Evolutionary conservation across 2,888 invertebrate species (phyloP), one percentile per base, ranked within the genome.

Genomic region (Agrenia bidenticulata): DNA sequence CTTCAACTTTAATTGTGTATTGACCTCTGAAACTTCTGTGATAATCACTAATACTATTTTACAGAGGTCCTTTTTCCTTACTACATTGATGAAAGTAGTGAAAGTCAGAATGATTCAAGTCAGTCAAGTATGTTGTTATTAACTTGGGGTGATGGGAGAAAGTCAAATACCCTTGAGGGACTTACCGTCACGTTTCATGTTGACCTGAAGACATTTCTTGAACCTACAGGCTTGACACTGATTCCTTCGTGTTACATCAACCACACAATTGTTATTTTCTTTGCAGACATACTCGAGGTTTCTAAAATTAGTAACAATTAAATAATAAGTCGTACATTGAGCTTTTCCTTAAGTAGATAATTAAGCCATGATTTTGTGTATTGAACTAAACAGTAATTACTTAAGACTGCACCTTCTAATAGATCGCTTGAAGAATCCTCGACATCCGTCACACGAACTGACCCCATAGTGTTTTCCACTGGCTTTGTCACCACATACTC

Each of bases 171-270:
- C n/a, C n/a, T n/a, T n/a, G n/a, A n/a, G n/a, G n/a, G 58, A 80
- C 86, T 85, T 81, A 94, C 94, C 94, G 80, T 94, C 94, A 80
- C 89, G 87, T 81, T 94, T 92, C 94, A 95, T 95, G 80, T 92
- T 93, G 75, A 92, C 93, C 76, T 88, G 86, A 19, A 94, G 84
- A 80, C 94, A 95, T 79, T 94, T 94, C 66, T 89, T 86, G 81
- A 95, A 94, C 53, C 95, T 85, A 79, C 96, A 95, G 0, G 94
- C 90, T 80, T 95, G 95, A 79, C 96, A 96, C 80, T 95, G 95
- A 82, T 96, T 96, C 57, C 95, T 82, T 57, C 94, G 84, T 0
- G 91, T 91, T 1, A 95, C 93, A 78, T 96, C 94, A 21, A 96
- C 94, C 2, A 94, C 83, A 78, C 96, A 96, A 0, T 86, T 84